Percentiles rank a stretch among this genome's conserved stretches.
Conservation (phyloP, 2,888 invertebrate species). For the Apodemia duryi region DNA sequence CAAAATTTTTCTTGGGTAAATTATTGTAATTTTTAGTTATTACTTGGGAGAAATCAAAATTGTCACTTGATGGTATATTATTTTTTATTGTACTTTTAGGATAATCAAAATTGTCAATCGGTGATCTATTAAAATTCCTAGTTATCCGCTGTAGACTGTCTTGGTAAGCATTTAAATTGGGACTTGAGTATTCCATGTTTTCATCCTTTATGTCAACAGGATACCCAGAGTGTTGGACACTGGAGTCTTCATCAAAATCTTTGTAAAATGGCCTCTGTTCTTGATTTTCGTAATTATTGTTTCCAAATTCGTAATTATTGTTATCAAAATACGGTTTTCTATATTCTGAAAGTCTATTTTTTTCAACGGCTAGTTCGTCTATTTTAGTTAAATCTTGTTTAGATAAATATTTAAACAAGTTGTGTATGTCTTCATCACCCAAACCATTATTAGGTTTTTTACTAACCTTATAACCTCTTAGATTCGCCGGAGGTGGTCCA, state of each 20-base stretch:
- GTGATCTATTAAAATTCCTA: not conserved
- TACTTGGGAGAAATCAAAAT: not conserved
- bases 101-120: not conserved
- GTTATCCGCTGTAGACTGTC: conserved; percentile 17
- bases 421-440: conserved; percentile 58
- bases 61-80: not conserved
- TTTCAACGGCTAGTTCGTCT: conserved; percentile 47
- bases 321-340: conserved; percentile 4
- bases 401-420: conserved; percentile 58
- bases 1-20: not conserved
- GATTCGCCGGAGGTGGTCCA: conserved; percentile 36
- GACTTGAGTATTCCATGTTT: not conserved
- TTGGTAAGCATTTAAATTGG: conserved; percentile 4
- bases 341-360: conserved; percentile 27
- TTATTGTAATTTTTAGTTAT: not conserved
- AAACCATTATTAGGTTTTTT: conserved; percentile 50
- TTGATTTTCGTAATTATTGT: conserved; percentile 1
- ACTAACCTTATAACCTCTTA: conserved; percentile 54
- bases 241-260: conserved; percentile 8
- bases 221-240: not conserved
- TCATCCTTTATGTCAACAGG: not conserved
- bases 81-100: not conserved
- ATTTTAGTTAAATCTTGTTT: conserved; percentile 64
- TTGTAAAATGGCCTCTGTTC: conserved; percentile 17
- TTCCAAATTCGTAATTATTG: conserved; percentile 1